A percentile compares a stretch with the other conserved stretches of the same genome.
Evolutionary conservation across 2,888 invertebrate species (phyloP).

Genomic region (Aelia acuminata): DNA sequence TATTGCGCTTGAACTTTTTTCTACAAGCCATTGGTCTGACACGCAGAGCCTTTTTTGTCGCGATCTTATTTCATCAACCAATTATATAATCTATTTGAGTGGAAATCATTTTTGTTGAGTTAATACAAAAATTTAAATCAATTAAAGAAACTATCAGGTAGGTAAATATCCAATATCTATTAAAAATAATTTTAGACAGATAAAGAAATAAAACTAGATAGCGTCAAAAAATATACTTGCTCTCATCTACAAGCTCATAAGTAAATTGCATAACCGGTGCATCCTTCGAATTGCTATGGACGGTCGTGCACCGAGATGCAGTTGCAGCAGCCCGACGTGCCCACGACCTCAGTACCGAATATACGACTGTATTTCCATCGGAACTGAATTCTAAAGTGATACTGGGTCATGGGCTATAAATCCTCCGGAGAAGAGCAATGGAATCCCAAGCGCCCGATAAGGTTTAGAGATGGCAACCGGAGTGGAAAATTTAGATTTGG

Average conservation of each 20-base stretch:
- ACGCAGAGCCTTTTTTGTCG: no score
- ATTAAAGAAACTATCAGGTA: no score
- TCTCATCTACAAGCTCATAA: background rate
- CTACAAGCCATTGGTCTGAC: no score
- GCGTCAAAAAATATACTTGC: background rate
- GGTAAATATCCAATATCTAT: no score
- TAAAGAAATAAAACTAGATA: background rate
- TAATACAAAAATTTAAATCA: no score
- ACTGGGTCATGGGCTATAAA: constrained; percentile 18
- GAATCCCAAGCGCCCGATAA: constrained; percentile 2
- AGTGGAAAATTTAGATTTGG: constrained; percentile 33
- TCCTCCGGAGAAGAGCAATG: background rate
- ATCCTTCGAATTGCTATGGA: background rate
- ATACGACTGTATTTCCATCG: constrained; percentile 21
- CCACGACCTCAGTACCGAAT: background rate
- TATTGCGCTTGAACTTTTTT: no score
- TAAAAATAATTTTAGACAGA: no score
- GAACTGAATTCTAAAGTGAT: constrained; percentile 38
- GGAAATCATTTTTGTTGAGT: no score
- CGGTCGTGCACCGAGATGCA: constrained; percentile 24
- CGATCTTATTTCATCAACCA: no score
- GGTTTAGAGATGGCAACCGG: background rate
- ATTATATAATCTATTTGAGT: no score
- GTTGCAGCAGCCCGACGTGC: background rate
- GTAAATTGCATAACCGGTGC: background rate